Evolutionary conservation across 1,140 invertebrate species (phyloP).

Genomic region (Drosophila azteca): DNA sequence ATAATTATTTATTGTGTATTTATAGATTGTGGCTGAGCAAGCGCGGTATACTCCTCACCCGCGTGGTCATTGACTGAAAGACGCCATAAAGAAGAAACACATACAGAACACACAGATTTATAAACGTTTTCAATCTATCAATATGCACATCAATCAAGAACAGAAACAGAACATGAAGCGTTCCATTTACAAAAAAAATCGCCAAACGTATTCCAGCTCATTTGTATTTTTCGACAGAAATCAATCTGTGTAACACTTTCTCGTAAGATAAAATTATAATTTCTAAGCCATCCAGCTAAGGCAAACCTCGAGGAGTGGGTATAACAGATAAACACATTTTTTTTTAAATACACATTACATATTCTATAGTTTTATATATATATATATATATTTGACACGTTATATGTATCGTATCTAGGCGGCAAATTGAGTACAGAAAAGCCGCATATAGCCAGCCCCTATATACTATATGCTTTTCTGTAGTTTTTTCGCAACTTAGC

Average conservation of each 20-base stretch:
- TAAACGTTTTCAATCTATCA: constrained; percentile 60
- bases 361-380: constrained; percentile 49
- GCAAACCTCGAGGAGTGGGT: constrained; percentile 46
- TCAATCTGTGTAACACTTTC: constrained; percentile 34
- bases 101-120: constrained; percentile 21
- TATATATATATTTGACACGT: constrained; percentile 30
- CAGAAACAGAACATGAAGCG: constrained; percentile 56
- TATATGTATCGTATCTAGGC: constrained; percentile 28
- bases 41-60: constrained; percentile 87
- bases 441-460: constrained; percentile 23
- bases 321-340: constrained; percentile 53
- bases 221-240: constrained; percentile 46
- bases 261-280: constrained; percentile 52
- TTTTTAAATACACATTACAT: constrained; percentile 33
- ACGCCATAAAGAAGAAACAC: constrained; percentile 55
- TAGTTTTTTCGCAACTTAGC: constrained; percentile 11
- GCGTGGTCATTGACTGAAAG: constrained; percentile 86
- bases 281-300: constrained; percentile 50
- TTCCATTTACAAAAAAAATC: constrained; percentile 59
- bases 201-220: constrained; percentile 75
- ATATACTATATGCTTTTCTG: constrained; percentile 11
- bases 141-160: constrained; percentile 59
- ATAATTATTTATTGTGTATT: constrained; percentile 21
- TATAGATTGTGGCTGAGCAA: constrained; percentile 88
- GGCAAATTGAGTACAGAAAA: constrained; percentile 15